Evolutionary conservation across 2,113 vertebrate genomes (phyloP).

Genomic region (Saguinus imperator): DNA sequence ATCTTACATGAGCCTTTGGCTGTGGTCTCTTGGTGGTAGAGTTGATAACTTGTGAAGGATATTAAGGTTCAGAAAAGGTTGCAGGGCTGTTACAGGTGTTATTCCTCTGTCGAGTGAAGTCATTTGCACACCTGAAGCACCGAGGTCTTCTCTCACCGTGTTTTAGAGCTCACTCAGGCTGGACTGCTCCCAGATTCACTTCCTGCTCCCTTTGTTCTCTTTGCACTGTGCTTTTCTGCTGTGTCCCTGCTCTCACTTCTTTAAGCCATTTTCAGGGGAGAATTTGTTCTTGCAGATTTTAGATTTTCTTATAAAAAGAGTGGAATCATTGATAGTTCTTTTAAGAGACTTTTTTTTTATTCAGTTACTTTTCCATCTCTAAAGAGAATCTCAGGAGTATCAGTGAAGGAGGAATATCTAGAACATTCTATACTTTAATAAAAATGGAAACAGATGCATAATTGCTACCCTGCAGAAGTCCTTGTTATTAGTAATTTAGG

Average conservation of each 20-base stretch:
- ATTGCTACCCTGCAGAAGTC: conserved; percentile 68
- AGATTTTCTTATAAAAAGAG: conserved; percentile 57
- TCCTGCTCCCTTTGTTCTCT: conserved; percentile 60
- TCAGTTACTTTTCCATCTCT: conserved; percentile 39
- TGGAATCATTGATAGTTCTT: conserved; percentile 42
- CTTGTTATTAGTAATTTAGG: conserved; percentile 63
- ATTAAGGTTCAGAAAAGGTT: conserved; percentile 59
- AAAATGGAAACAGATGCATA: conserved; percentile 81
- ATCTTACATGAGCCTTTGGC: background rate
- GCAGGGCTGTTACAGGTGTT: conserved; percentile 55
- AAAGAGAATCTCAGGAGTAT: conserved; percentile 52
- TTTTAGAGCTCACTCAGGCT: conserved; percentile 59
- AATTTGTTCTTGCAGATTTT: conserved; percentile 29
- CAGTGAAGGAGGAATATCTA: conserved; percentile 74
- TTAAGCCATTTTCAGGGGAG: background rate
- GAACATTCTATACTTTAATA: conserved; percentile 72
- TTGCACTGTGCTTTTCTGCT: conserved; percentile 5
- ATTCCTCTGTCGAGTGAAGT: conserved; percentile 52
- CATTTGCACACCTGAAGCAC: conserved; percentile 75
- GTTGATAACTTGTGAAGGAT: background rate
- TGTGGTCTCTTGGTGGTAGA: background rate
- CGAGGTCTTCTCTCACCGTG: conserved; percentile 32
- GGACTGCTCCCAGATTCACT: conserved; percentile 58
- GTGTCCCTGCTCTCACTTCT: background rate
- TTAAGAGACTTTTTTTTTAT: background rate